Evolutionary conservation across 2,888 invertebrate genomes (phyloP).

Genomic region (Prosopocoilus inquinatus): DNA sequence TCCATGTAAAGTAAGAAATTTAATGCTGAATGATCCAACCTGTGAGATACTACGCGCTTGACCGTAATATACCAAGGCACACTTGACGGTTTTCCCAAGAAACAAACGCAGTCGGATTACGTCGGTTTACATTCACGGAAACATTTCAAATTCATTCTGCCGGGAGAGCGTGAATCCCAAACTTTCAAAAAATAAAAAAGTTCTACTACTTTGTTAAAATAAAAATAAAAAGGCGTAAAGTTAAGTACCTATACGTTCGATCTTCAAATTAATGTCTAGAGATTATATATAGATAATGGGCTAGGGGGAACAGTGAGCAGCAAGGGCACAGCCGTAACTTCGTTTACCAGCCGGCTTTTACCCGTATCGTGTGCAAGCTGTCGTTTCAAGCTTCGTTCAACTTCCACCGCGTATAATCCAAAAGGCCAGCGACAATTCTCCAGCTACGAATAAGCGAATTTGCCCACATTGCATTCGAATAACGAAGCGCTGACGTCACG

Average conservation of each 20-base stretch:
- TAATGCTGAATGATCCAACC: conserved; percentile 11
- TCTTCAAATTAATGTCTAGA: too few relatives aligned
- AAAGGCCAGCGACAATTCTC: neutral
- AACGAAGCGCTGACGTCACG: conserved; percentile 30
- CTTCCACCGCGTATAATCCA: neutral
- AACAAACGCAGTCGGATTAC: conserved; percentile 11
- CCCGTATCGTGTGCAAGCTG: conserved; percentile 23
- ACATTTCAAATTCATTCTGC: conserved; percentile 13
- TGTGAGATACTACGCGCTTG: conserved; percentile 20
- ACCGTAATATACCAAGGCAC: conserved; percentile 21
- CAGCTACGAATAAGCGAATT: conserved; percentile 19
- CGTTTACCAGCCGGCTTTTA: conserved; percentile 3
- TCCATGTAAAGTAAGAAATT: too few relatives aligned
- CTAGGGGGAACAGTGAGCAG: neutral
- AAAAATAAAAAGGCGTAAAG: neutral
- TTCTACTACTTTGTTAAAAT: too few relatives aligned
- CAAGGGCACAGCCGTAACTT: conserved; percentile 7
- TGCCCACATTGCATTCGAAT: conserved; percentile 25
- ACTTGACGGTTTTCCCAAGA: conserved; percentile 31
- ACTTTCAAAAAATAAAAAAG: too few relatives aligned
- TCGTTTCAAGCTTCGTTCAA: conserved; percentile 2
- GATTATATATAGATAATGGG: neutral
- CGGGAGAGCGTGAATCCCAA: neutral
- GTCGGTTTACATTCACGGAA: conserved; percentile 7
- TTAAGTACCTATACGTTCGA: conserved; percentile 1